Percentiles rank a stretch among this genome's conserved stretches.
Conservation (phyloP, 2,888 invertebrate species). For the Tholera decimalis region DNA sequence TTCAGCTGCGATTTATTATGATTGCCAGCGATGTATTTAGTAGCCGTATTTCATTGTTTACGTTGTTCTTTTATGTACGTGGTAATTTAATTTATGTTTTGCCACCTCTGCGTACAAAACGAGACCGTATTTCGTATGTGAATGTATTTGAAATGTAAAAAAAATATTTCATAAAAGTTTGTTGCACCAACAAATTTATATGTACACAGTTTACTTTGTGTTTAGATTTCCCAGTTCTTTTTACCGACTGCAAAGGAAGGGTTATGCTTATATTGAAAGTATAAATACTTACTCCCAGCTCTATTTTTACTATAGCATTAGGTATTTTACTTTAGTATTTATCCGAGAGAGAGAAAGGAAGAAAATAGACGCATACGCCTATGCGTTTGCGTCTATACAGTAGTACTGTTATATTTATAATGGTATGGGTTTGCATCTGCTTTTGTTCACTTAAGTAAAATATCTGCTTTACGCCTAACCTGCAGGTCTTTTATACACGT, state of each 20-base stretch:
- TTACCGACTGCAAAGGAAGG: too few species aligned
- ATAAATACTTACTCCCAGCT: too few species aligned
- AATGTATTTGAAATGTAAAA: conserved; percentile 9
- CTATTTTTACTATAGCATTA: too few species aligned
- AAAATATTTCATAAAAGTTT: conserved; percentile 3
- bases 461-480: not conserved
- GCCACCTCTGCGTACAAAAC: not conserved
- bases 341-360: too few species aligned
- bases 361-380: not conserved
- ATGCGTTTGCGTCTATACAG: too few species aligned
- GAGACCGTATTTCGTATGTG: not conserved
- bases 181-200: too few species aligned
- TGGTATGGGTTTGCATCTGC: not conserved
- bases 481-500: not conserved
- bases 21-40: conserved; percentile 30
- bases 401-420: not conserved
- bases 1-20: conserved; percentile 46
- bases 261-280: too few species aligned
- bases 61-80: conserved; percentile 20
- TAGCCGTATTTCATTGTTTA: conserved; percentile 35
- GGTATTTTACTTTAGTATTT: too few species aligned
- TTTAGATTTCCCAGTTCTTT: too few species aligned
- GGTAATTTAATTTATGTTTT: conserved; percentile 26
- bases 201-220: too few species aligned
- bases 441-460: not conserved